phyloP scores from a whole-genome alignment of 2,888 invertebrate genomes.

The Crossocerus cetratus region DNA sequence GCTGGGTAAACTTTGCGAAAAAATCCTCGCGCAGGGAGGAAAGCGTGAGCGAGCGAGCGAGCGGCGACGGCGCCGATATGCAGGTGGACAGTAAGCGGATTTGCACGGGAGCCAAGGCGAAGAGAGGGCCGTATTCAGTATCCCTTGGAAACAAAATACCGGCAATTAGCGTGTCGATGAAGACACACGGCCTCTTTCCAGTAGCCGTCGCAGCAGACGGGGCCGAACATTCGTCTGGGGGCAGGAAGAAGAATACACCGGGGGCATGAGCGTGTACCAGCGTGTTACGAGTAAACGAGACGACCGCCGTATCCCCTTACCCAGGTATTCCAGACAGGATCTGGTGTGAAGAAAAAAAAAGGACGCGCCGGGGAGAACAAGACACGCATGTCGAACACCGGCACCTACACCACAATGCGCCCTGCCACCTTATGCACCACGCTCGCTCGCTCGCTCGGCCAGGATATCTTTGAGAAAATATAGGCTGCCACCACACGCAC shows the following conservation, averaged over 20 bases:
- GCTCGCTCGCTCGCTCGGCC: conserved; percentile 24
- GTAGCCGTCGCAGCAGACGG: conserved; percentile 4
- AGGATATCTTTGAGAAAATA: conserved; percentile 23
- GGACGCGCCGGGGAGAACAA: conserved; percentile 32
- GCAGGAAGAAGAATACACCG: conserved; percentile 18
- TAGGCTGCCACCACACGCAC: too few species aligned
- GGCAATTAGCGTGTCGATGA: conserved; percentile 36
- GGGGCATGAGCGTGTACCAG: conserved; percentile 25
- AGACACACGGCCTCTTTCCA: conserved; percentile 24
- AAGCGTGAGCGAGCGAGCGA: background rate
- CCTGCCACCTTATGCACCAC: conserved; percentile 9
- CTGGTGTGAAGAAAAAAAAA: conserved; percentile 28
- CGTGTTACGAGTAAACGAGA: conserved; percentile 59
- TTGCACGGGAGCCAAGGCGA: background rate
- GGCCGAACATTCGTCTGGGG: conserved; percentile 5
- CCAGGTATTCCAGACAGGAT: conserved; percentile 63
- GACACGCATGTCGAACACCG: conserved; percentile 47
- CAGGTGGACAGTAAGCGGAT: background rate
- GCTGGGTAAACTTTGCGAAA: background rate
- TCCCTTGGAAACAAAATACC: conserved; percentile 9
- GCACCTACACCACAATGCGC: conserved; percentile 28
- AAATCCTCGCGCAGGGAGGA: background rate
- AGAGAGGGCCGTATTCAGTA: conserved; percentile 6
- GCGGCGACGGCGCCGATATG: background rate
- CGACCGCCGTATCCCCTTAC: conserved; percentile 64